Evolutionary conservation across 2,113 vertebrate genomes (phyloP), one percentile per base, ranked within the genome.

Genomic region (Heloderma charlesbogerti): DNA sequence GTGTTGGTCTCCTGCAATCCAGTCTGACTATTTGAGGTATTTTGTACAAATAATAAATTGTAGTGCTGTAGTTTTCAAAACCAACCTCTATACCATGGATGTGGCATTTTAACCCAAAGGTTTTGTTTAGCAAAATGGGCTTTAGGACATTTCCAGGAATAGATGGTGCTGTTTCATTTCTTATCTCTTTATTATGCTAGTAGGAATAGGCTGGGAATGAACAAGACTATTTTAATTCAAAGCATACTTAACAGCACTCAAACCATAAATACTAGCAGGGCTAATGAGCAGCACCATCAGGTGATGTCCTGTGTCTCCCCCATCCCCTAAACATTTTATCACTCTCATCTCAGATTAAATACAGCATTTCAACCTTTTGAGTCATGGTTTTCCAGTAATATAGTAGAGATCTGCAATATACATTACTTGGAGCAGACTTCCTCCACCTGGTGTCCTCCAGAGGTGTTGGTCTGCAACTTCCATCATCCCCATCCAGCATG

Each of bases 1-100:
- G 95, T 94, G 91, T 93, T 94, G 95, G 92, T 94, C 94, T 95
- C 91, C 91, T 96, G 94, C 95, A 94, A 95, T 94, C 95, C 93
- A 94, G 93, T 94, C 94, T 96, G 95, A 96, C 94, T 93, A 94
- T 86, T 95, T 96, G 95, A 95, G 95, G 93, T 96, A 96, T 95
- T 97, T 97, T 96, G 96, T 96, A 95, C 94, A 95, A 94, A 95
- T 63, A 54, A 96, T 96, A 96, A 96, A 97, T 96, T 88, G 95
- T 95, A 96, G 95, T 95, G 92, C 93, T 94, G 94, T 95, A 3
- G 94, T 92, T 96, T 95, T 95, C 93, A 96, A 96, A 95, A 95
- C 94, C 95, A 94, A 95, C 93, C 93, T 86, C 93, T 95, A 93
- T 95, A 90, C 95, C 92, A 94, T 93, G 92, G 91, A 96, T 96